Conservation (phyloP, 2,888 invertebrate genomes). For the Oxyteleia sp. region DNA sequence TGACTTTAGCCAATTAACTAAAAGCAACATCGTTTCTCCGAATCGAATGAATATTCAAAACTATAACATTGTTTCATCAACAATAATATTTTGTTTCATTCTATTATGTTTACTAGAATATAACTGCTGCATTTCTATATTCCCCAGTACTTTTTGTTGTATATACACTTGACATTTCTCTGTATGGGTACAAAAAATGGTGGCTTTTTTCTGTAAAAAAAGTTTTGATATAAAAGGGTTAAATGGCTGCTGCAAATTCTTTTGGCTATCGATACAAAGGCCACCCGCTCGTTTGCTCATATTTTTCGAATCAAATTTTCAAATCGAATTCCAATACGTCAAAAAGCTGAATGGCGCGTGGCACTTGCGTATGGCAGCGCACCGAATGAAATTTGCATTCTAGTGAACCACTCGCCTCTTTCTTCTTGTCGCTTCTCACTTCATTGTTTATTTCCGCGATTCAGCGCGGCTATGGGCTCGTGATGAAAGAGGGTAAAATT, state of each 20-base stretch:
- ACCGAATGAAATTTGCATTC: constrained; percentile 75
- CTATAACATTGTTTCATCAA: too few relatives aligned
- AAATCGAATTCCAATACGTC: constrained; percentile 73
- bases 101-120: too few relatives aligned
- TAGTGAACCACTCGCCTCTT: constrained; percentile 39
- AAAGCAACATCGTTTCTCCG: too few relatives aligned
- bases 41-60: too few relatives aligned
- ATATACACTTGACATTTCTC: not conserved
- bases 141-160: too few relatives aligned
- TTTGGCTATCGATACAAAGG: constrained; percentile 36
- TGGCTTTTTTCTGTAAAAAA: constrained; percentile 5
- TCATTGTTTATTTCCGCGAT: constrained; percentile 60
- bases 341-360: constrained; percentile 55
- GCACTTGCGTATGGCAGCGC: constrained; percentile 70
- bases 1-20: too few relatives aligned
- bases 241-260: constrained; percentile 38
- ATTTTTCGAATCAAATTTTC: constrained; percentile 71
- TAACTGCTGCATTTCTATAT: too few relatives aligned
- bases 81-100: too few relatives aligned
- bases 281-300: constrained; percentile 32
- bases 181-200: not conserved
- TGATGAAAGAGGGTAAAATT: constrained; percentile 48
- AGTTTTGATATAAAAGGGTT: constrained; percentile 24
- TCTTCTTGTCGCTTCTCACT: constrained; percentile 45
- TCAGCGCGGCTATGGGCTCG: constrained; percentile 7